Conservation (phyloP, 2,113 vertebrate genomes). For the Addax nasomaculatus region DNA sequence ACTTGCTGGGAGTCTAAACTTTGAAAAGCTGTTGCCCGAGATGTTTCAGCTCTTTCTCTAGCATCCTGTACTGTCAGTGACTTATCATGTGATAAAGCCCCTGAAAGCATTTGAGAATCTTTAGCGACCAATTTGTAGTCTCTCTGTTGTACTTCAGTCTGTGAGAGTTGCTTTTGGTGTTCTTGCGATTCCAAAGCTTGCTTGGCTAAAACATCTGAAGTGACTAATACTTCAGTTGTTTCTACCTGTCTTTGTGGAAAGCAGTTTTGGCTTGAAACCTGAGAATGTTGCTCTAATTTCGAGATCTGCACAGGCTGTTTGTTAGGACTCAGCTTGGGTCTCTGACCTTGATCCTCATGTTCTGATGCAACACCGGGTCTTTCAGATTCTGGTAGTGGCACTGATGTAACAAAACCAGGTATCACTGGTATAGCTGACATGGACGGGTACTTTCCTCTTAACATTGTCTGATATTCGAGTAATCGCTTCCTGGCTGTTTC, state of each 20-base stretch:
- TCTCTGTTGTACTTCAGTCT: neutral
- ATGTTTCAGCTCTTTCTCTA: neutral
- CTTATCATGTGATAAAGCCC: neutral
- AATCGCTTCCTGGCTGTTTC: slow-evolving; percentile 85
- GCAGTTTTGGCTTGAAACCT: neutral
- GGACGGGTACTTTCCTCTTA: slow-evolving; percentile 78
- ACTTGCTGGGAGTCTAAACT: neutral
- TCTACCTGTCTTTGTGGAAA: slow-evolving; percentile 34
- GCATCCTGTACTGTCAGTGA: neutral
- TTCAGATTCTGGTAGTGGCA: neutral
- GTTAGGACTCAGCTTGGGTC: neutral
- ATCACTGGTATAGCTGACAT: neutral
- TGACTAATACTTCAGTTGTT: neutral
- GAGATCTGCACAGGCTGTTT: neutral
- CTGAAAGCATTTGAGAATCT: slow-evolving; percentile 39
- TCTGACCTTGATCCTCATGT: neutral
- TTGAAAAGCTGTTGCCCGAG: neutral
- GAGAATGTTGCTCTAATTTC: neutral
- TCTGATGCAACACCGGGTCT: neutral
- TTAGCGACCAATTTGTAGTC: slow-evolving; percentile 50
- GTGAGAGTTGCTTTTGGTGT: neutral
- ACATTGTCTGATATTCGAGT: slow-evolving; percentile 86
- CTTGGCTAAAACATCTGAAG: neutral
- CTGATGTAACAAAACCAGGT: neutral
- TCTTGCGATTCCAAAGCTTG: slow-evolving; percentile 23